These are phyloP conservation scores for Danio choprae DNA, from an alignment of 2,797 vertebrate species.

Conservation along the genomic window DNA sequence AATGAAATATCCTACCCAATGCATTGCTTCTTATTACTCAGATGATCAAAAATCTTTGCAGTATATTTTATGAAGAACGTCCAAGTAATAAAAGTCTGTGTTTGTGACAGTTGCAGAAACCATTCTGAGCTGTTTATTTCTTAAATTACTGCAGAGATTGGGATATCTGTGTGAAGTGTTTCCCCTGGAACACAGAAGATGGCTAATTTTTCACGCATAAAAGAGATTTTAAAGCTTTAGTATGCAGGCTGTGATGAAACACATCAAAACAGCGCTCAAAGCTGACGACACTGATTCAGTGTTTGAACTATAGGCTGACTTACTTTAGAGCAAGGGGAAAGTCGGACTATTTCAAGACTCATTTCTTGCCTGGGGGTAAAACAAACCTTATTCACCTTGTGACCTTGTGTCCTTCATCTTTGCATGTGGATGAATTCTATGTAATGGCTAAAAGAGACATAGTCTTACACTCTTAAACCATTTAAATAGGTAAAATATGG, in stretches of 20 bases:
- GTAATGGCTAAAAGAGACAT: no score
- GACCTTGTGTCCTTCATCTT: conserved; percentile 5
- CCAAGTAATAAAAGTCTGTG: background rate
- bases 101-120: background rate
- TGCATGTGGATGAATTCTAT: background rate
- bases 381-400: background rate
- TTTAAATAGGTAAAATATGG: no score
- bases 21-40: background rate
- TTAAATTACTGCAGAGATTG: background rate
- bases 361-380: background rate
- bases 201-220: background rate
- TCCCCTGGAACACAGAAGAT: background rate
- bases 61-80: background rate
- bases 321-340: conserved; percentile 12
- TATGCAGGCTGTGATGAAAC: conserved; percentile 12
- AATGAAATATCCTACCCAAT: background rate
- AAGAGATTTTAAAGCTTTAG: conserved; percentile 12
- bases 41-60: background rate
- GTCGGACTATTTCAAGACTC: conserved; percentile 4
- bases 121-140: background rate
- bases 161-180: conserved; percentile 1
- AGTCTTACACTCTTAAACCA: no score
- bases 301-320: conserved; percentile 5
- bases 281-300: conserved; percentile 2
- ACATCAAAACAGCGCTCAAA: conserved; percentile 7